Percentiles rank a stretch among this genome's conserved stretches.
Evolutionary conservation across 53 echinoderm and acorn worm species (phyloP).

Genomic region (Holothuria leucospilota): DNA sequence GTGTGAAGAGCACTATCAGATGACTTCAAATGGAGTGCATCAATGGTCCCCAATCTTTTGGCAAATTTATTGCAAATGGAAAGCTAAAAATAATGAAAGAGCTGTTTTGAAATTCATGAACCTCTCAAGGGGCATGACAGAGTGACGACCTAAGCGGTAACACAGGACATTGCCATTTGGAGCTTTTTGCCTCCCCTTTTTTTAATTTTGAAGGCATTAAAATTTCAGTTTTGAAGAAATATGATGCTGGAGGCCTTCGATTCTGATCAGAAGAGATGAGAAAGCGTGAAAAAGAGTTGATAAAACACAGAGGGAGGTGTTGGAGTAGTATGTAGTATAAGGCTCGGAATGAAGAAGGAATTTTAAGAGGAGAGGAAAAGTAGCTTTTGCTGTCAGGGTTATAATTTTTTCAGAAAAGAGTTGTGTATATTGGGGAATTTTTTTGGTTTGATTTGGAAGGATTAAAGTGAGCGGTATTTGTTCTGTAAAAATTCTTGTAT

Average conservation of each 20-base stretch:
- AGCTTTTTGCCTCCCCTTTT: constrained; percentile 8
- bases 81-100: constrained; percentile 32
- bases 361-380: no score
- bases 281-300: no score
- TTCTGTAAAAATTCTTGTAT: no score
- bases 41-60: constrained; percentile 4
- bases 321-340: no score
- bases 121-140: constrained; percentile 29
- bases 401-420: no score
- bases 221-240: constrained; percentile 40
- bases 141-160: constrained; percentile 11
- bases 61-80: constrained; percentile 24
- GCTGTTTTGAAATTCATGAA: constrained; percentile 28
- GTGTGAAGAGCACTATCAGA: constrained; percentile 20
- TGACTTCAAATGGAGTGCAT: constrained; percentile 14
- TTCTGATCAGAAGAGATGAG: no score
- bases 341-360: no score
- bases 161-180: constrained; percentile 26
- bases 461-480: no score
- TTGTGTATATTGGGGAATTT: no score
- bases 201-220: constrained; percentile 40
- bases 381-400: no score
- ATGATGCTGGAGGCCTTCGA: constrained; percentile 26
- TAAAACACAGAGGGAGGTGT: no score
- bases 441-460: no score